phyloP scores from a whole-genome alignment of 2,797 vertebrate species.

The Alcedo quadribrachys region DNA sequence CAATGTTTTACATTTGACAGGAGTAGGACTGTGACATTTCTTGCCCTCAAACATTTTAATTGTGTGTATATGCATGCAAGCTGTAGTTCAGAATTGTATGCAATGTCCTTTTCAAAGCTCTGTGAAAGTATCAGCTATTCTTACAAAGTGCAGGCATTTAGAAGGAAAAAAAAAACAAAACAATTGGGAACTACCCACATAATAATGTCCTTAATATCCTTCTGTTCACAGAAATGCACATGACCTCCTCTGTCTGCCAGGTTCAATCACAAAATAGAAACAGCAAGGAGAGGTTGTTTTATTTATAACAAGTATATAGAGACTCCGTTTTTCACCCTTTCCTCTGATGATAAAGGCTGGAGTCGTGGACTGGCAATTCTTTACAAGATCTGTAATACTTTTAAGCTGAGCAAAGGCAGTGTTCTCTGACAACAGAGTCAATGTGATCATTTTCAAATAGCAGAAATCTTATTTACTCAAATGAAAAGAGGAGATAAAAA shows the following conservation, averaged over 20 bases:
- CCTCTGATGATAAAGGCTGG: not conserved
- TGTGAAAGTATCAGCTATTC: not conserved
- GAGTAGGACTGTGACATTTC: not conserved
- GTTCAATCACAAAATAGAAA: not conserved
- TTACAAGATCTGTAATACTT: not conserved
- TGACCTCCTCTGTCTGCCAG: not conserved
- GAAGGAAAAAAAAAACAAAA: not conserved
- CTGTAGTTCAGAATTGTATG: not conserved
- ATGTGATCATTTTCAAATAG: not conserved
- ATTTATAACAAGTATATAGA: not conserved
- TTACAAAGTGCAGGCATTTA: not conserved
- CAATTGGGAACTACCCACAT: not conserved
- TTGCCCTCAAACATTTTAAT: not conserved
- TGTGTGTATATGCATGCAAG: not conserved
- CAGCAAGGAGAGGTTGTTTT: accelerated
- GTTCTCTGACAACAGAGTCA: not conserved
- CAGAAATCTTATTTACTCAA: not conserved
- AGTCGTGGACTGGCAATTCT: not conserved
- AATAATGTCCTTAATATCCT: not conserved
- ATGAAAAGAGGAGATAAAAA: not conserved
- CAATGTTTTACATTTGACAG: not conserved
- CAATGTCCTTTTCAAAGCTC: not conserved
- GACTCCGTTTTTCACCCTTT: not conserved
- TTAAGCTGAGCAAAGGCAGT: not conserved
- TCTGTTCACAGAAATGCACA: not conserved